Percentiles rank a stretch among this genome's conserved stretches.
phyloP scores from a whole-genome alignment of 2,888 invertebrate genomes.

The Dolichomitus sp. region DNA sequence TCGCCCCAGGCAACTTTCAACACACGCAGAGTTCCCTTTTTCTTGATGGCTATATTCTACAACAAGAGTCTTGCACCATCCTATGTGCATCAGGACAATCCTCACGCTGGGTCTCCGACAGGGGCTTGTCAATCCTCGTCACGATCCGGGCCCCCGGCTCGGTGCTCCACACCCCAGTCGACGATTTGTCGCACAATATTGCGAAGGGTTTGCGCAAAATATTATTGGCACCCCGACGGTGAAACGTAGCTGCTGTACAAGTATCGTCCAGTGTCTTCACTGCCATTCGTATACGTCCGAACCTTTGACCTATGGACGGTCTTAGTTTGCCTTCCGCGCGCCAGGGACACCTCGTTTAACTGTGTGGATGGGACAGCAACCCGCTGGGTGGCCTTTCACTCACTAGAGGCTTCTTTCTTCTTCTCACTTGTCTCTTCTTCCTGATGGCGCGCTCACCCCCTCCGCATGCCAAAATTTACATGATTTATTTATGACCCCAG shows the following conservation, averaged over 20 bases:
- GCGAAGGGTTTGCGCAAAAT: conserved; percentile 73
- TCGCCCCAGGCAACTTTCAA: conserved; percentile 51
- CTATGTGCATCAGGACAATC: conserved; percentile 44
- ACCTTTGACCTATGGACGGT: conserved; percentile 28
- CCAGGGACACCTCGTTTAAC: conserved; percentile 18
- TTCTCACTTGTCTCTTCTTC: conserved; percentile 31
- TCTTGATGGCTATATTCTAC: not conserved
- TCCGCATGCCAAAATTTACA: conserved; percentile 51
- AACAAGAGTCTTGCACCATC: conserved; percentile 7
- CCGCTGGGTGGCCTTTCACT: conserved; percentile 48
- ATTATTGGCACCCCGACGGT: conserved; percentile 70
- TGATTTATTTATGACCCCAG: conserved; percentile 71
- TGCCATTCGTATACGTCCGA: not conserved
- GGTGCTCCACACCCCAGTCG: conserved; percentile 13
- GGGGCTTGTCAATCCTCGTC: conserved; percentile 63
- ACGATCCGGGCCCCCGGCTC: conserved; percentile 36
- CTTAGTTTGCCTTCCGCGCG: conserved; percentile 35
- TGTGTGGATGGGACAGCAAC: conserved; percentile 38
- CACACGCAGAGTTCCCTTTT: not conserved
- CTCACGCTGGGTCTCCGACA: conserved; percentile 53
- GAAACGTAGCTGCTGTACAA: conserved; percentile 31
- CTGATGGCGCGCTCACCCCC: conserved; percentile 35
- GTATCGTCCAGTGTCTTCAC: conserved; percentile 2
- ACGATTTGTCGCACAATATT: conserved; percentile 67
- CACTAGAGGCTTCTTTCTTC: conserved; percentile 16